Percentiles rank a stretch among this genome's conserved stretches.
These are phyloP conservation scores for Zapus hudsonius DNA, from an alignment of 2,113 vertebrate genomes.

Conservation along the genomic window DNA sequence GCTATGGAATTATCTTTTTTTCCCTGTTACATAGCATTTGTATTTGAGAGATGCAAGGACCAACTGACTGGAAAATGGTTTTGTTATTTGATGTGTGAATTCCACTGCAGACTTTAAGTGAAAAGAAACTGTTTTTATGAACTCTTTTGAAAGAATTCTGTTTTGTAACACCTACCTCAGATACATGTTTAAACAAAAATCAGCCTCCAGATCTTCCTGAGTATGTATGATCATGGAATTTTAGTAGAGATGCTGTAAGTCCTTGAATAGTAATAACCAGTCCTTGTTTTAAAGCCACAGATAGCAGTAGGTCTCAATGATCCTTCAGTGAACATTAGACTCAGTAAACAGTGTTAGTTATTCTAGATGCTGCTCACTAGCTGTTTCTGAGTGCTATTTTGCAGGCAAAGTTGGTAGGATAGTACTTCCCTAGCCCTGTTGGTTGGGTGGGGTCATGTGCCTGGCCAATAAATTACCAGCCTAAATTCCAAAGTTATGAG, in stretches of 20 bases:
- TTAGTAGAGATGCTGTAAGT: conserved; percentile 22
- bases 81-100: conserved; percentile 33
- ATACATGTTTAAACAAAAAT: neutral
- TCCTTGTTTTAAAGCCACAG: conserved; percentile 31
- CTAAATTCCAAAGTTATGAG: neutral
- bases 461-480: neutral
- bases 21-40: conserved; percentile 42
- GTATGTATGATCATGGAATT: neutral
- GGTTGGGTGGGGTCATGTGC: neutral
- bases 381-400: neutral
- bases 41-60: conserved; percentile 31
- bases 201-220: neutral
- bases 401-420: neutral
- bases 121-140: conserved; percentile 57
- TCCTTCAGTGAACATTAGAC: neutral
- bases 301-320: neutral
- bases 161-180: neutral
- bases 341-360: neutral
- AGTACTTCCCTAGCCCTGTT: neutral
- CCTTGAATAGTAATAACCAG: neutral
- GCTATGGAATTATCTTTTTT: neutral
- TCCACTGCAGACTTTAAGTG: conserved; percentile 42
- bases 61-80: conserved; percentile 55
- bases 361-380: neutral
- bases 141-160: conserved; percentile 30